Conservation (phyloP, 2,888 invertebrate genomes). For the Tinea pellionella region DNA sequence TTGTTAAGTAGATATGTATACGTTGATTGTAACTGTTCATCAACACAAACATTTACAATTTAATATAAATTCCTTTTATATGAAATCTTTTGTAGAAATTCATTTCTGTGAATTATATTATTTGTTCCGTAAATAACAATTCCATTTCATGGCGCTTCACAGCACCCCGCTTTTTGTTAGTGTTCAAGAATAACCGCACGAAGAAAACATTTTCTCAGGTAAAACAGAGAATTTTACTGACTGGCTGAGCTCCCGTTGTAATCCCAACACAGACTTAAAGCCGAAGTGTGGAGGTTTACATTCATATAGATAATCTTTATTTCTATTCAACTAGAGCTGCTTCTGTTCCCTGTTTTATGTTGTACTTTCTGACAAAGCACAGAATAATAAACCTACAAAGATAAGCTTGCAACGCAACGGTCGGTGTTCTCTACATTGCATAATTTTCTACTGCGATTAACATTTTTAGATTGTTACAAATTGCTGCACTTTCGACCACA, state of each 20-base stretch:
- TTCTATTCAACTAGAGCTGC: background rate
- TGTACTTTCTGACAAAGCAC: background rate
- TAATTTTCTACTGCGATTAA: background rate
- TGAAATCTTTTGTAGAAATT: background rate
- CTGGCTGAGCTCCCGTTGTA: conserved; percentile 5
- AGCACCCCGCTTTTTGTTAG: conserved; percentile 12
- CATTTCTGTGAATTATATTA: conserved; percentile 6
- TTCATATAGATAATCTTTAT: conserved; percentile 12
- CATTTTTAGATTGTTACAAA: background rate
- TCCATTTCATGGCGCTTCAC: conserved; percentile 6
- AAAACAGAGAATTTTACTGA: conserved; percentile 12
- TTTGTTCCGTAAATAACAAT: conserved; percentile 13
- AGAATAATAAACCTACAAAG: background rate
- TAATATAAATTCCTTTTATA: background rate
- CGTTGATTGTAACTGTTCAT: too few species aligned
- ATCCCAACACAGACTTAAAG: conserved; percentile 12
- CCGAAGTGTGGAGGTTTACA: conserved; percentile 10
- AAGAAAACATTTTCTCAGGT: conserved; percentile 13
- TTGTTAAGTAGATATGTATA: too few species aligned
- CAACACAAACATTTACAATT: background rate
- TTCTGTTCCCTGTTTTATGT: background rate
- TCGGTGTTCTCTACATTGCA: background rate
- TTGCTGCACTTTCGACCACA: background rate
- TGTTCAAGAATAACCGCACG: conserved; percentile 11
- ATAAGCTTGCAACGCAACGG: background rate